Evolutionary conservation across 2,888 invertebrate species (phyloP).

Genomic region (Pristionchus fissidentatus): DNA sequence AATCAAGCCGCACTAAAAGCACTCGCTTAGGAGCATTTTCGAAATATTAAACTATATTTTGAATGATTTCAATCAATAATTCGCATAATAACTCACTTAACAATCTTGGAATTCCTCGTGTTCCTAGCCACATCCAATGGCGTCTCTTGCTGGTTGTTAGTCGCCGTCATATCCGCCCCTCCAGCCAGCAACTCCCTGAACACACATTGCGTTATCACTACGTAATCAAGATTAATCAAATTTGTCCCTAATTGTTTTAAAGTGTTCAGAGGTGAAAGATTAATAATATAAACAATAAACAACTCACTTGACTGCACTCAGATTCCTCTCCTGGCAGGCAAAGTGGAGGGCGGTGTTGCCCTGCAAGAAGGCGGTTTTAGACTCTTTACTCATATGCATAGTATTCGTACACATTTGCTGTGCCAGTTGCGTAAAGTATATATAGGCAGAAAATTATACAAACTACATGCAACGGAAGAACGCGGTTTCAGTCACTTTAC

Average conservation of each 20-base stretch:
- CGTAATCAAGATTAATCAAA: neutral
- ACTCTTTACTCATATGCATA: neutral
- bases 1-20: neutral
- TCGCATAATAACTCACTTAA: conserved; percentile 9
- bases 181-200: conserved; percentile 61
- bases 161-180: conserved; percentile 57
- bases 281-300: neutral
- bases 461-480: too few relatives aligned
- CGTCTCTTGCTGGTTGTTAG: conserved; percentile 63
- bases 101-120: conserved; percentile 33
- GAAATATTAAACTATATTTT: too few relatives aligned
- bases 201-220: neutral
- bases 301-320: conserved; percentile 83
- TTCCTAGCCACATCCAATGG: conserved; percentile 61
- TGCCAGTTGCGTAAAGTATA: too few relatives aligned
- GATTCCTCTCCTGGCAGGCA: conserved; percentile 92
- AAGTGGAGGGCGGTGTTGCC: conserved; percentile 97
- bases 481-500: too few relatives aligned
- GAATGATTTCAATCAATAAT: neutral
- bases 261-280: neutral
- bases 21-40: too few relatives aligned
- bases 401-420: neutral
- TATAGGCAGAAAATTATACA: too few relatives aligned
- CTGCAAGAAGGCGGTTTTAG: conserved; percentile 76
- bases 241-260: neutral